Base-by-base conservation (phyloP, 2,797 vertebrate genomes). In the Echiichthys vipera region DNA sequence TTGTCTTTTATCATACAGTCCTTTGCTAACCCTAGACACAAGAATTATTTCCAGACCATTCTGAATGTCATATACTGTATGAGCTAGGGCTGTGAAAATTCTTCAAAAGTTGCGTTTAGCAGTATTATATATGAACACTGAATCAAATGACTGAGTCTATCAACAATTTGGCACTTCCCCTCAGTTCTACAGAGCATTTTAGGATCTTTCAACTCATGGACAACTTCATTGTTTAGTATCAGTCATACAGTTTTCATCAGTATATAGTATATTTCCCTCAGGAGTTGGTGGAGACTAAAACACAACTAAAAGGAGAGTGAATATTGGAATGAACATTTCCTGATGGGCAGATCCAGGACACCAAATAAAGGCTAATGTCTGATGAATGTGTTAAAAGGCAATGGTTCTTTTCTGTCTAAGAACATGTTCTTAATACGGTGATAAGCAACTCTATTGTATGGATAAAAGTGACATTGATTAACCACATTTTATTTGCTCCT, bases 201-300 rank as follows among this genome's bases (percentile, higher is more conserved):
- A 7, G 3, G 11, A 34, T 9, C 11, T 27, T 53, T 51, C 0
- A 42, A 20, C 56, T 51, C 27, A n/a, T 51, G 42, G 8, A 15
- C 43, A 34, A 12, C 10, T 49, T 49, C 27, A 39, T 9, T 12
- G 20, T 62, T 47, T 62, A 7, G 43, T n/a, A 10, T 57, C 43
- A 14, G 20, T 64, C 27, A 24, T 27, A 14, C 8, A 17, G 43
- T n/a, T 56, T 30, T 30, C 40, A n/a, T 67, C 32, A 47, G 0
- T 47, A 24, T 18, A n/a, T n/a, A n/a, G n/a, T n/a, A 29, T 54
- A 10, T 42, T n/a, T 29, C 12, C 34, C 20, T 25, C 11, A 17
- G 12, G 17, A 18, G 32, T 8, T 36, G 27, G 30, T 49, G 36
- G 57, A 54, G 53, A 43, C 46, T 43, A 71, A 66, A 70, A 30